phyloP scores from a whole-genome alignment of 2,113 vertebrate species.

The Lepus europaeus region DNA sequence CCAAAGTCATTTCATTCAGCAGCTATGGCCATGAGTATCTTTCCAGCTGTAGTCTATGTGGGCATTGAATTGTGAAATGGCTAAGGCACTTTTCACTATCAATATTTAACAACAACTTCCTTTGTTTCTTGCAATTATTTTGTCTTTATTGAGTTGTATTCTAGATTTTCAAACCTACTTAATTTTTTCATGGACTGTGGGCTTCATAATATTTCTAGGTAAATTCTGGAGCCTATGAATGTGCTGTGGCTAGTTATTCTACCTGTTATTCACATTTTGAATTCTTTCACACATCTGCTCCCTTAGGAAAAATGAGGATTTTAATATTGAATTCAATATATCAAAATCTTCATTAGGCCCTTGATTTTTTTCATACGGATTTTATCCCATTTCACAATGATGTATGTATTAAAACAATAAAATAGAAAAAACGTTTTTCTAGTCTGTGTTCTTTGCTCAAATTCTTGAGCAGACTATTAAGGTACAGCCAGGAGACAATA shows the following conservation, averaged over 20 bases:
- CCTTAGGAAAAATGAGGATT: neutral
- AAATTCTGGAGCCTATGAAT: neutral
- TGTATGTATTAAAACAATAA: neutral
- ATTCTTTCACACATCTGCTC: neutral
- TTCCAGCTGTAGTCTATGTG: slow-evolving; percentile 21
- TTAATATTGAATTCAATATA: slow-evolving; percentile 38
- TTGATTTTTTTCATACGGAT: neutral
- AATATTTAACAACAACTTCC: slow-evolving; percentile 37
- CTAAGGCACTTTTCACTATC: neutral
- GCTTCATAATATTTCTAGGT: neutral
- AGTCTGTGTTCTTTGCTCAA: slow-evolving; percentile 34
- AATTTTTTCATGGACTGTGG: slow-evolving; percentile 12
- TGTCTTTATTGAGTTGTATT: slow-evolving; percentile 33
- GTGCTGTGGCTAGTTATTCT: neutral
- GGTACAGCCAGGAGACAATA: neutral
- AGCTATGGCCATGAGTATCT: slow-evolving; percentile 5
- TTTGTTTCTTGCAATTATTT: slow-evolving; percentile 28
- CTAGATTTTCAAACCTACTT: slow-evolving; percentile 31
- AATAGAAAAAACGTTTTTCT: neutral
- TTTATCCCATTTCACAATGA: slow-evolving; percentile 43
- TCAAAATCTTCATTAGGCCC: neutral
- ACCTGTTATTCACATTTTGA: slow-evolving; percentile 17
- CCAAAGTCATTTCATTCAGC: neutral
- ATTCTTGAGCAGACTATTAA: neutral
- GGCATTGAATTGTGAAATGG: slow-evolving; percentile 39